These are phyloP conservation scores for Leucoptera coffeella DNA, from an alignment of 2,888 invertebrate genomes.

Conservation along the genomic window DNA sequence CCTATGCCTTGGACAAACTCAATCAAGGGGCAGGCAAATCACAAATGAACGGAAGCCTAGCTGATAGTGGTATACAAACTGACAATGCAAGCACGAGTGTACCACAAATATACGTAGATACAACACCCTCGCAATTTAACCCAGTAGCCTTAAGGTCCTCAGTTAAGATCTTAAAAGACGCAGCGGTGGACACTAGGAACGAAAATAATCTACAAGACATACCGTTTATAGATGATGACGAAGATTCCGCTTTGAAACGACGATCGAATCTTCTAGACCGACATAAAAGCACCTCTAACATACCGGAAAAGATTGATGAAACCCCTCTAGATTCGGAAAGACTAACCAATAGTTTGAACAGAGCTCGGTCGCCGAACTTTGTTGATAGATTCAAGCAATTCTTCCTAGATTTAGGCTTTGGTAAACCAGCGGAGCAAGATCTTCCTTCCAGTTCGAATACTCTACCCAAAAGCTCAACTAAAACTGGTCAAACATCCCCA, in stretches of 20 bases:
- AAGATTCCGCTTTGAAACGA: conserved; percentile 15
- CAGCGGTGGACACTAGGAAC: conserved; percentile 38
- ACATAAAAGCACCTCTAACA: conserved; percentile 40
- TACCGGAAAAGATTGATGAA: conserved; percentile 30
- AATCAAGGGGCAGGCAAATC: conserved; percentile 39
- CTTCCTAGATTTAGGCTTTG: conserved; percentile 36
- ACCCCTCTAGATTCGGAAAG: conserved; percentile 25
- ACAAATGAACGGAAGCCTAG: conserved; percentile 39
- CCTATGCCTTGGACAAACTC: conserved; percentile 35
- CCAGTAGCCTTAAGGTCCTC: conserved; percentile 8
- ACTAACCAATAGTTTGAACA: conserved; percentile 27
- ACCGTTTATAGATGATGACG: conserved; percentile 40
- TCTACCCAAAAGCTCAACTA: conserved; percentile 27
- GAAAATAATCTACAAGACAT: conserved; percentile 42
- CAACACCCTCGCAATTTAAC: conserved; percentile 11
- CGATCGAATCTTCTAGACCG: conserved; percentile 24
- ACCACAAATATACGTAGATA: conserved; percentile 33
- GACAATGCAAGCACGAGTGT: conserved; percentile 43
- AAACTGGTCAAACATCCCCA: background rate
- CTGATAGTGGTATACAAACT: conserved; percentile 43
- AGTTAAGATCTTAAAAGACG: conserved; percentile 28
- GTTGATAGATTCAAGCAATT: conserved; percentile 43
- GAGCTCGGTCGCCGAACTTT: conserved; percentile 38
- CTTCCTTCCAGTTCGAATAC: conserved; percentile 15
- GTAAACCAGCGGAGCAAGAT: conserved; percentile 16